These are phyloP conservation scores for Malurus leucopterus DNA, from an alignment of 2,797 vertebrate genomes.

Conservation along the genomic window DNA sequence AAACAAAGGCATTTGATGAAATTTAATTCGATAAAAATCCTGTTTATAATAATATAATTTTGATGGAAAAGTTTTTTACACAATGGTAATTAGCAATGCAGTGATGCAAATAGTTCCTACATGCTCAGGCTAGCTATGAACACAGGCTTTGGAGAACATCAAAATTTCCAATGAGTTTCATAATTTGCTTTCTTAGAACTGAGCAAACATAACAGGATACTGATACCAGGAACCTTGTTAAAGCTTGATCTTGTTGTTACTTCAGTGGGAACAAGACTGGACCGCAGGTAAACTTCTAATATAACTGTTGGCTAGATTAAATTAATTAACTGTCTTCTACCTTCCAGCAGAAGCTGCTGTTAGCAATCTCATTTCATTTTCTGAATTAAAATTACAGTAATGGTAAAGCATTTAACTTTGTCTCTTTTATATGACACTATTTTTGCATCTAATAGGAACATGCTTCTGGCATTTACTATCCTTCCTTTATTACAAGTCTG, in stretches of 20 bases:
- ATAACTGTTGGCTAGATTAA: not conserved
- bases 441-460: conserved; percentile 35
- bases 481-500: conserved; percentile 5
- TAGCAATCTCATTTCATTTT: conserved; percentile 6
- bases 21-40: not conserved
- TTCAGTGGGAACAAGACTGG: not conserved
- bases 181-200: not conserved
- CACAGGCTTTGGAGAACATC: not conserved
- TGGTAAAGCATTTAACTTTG: conserved; percentile 17
- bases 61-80: not conserved
- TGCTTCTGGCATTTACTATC: not conserved
- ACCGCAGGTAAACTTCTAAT: not conserved
- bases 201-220: not conserved
- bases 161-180: not conserved
- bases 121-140: not conserved
- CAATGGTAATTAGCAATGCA: conserved; percentile 22
- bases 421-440: conserved; percentile 7
- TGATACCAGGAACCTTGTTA: not conserved
- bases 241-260: not conserved
- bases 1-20: not conserved
- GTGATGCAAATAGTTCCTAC: not conserved
- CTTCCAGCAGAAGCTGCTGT: conserved; percentile 6
- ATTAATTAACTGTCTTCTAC: conserved; percentile 1
- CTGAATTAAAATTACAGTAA: conserved; percentile 29
- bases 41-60: not conserved